Conservation (phyloP, 64 coral and sea anemone species). For the Astreopora myriophthalma region DNA sequence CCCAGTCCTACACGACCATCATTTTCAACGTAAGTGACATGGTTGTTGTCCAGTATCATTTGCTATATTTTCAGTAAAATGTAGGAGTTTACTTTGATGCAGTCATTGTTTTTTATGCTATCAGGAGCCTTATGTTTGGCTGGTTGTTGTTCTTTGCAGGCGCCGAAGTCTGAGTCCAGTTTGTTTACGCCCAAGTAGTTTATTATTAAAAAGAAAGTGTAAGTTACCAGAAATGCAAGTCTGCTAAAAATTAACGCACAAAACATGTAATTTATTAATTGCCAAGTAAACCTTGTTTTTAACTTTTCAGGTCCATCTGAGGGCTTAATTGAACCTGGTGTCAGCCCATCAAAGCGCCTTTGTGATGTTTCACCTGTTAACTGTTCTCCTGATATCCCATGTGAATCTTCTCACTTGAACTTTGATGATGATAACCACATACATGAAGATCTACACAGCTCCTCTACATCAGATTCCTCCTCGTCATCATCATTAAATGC, state of each 20-base stretch:
- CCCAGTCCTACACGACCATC: slow-evolving; percentile 92
- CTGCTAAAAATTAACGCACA: no score
- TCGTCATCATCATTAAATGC: slow-evolving; percentile 54
- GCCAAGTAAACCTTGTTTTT: not conserved
- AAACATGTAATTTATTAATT: no score
- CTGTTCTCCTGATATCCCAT: slow-evolving; percentile 57
- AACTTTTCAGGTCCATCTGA: slow-evolving; percentile 56
- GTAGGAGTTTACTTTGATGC: no score
- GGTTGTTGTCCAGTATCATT: no score
- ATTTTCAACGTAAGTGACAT: slow-evolving; percentile 55
- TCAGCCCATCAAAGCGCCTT: slow-evolving; percentile 84
- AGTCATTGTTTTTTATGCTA: no score
- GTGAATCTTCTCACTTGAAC: slow-evolving; percentile 86
- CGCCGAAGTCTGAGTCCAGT: slow-evolving; percentile 90
- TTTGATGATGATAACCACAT: slow-evolving; percentile 78
- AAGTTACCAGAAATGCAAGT: no score
- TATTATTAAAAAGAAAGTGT: slow-evolving; percentile 80
- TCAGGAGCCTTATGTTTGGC: not conserved
- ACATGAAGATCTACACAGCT: slow-evolving; percentile 59
- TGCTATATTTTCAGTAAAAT: not conserved
- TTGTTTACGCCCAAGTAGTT: slow-evolving; percentile 77
- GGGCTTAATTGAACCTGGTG: slow-evolving; percentile 79
- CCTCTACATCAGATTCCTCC: slow-evolving; percentile 58
- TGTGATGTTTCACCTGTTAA: slow-evolving; percentile 73
- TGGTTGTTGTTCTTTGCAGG: slow-evolving; percentile 32